Evolutionary conservation across 2,888 invertebrate species (phyloP).

Genomic region (Andrena dorsata): DNA sequence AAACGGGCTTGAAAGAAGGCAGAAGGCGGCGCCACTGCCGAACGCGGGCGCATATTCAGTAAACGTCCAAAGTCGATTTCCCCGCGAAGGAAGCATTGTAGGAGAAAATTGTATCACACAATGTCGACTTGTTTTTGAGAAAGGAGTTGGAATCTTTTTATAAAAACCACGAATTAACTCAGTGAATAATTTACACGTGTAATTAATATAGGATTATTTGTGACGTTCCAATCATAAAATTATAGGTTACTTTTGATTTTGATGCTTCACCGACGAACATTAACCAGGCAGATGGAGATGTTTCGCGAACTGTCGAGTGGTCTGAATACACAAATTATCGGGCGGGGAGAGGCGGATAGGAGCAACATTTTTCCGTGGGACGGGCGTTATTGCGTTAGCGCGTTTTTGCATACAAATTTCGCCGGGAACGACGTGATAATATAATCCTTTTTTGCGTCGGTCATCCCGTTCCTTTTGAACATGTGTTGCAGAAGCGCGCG

Average conservation of each 20-base stretch:
- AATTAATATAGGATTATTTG: not conserved
- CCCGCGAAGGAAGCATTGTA: no score
- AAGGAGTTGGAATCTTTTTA: no score
- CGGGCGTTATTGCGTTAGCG: slow-evolving; percentile 58
- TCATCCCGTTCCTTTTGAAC: slow-evolving; percentile 67
- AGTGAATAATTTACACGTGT: no score
- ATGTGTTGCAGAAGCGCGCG: slow-evolving; percentile 61
- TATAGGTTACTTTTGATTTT: not conserved
- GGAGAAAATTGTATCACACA: no score
- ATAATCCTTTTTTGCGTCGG: slow-evolving; percentile 53
- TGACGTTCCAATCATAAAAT: not conserved
- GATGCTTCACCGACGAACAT: not conserved
- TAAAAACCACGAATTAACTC: no score
- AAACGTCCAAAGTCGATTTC: no score
- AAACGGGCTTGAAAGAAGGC: not conserved
- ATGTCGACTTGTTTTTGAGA: no score
- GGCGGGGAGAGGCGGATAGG: not conserved
- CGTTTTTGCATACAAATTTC: slow-evolving; percentile 70
- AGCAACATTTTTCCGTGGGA: slow-evolving; percentile 38
- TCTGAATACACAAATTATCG: slow-evolving; percentile 24
- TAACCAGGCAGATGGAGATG: not conserved
- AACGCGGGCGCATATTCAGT: no score
- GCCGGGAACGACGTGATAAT: slow-evolving; percentile 65
- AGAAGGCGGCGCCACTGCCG: no score
- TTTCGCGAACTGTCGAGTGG: not conserved